Evolutionary conservation across 2,113 vertebrate genomes (phyloP), one percentile per base, ranked within the genome.

Genomic region (Ailurus styani): DNA sequence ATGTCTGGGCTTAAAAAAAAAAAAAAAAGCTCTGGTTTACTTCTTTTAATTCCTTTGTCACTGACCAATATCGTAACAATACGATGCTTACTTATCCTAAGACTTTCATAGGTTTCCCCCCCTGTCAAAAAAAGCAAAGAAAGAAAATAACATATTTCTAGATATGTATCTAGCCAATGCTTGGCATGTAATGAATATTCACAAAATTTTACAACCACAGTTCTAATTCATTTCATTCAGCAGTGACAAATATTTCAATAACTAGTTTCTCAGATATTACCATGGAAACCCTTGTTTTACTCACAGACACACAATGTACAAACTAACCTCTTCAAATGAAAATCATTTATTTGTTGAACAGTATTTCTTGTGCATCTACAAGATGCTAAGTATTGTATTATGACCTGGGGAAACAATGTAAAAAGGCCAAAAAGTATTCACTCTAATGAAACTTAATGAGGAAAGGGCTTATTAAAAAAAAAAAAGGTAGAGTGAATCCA

Each of bases 251-350:
- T 90, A 95, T 79, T 85, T 90, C 20, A 95, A 85, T 72, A 97
- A 86, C 57, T 79, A 94, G 62, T 90, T 97, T 94, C 45, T 64
- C 37, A 96, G 13, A 6, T 83, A 91, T 90, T 92, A 90, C 87
- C 84, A 91, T 84, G 75, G 94, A 96, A 96, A 96, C 54, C 84
- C 6, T 83, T 91, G 23, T 50, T 87, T 93, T 87, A 96, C 31
- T 87, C 73, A 84, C n/a, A 89, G n/a, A 60, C n/a, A 84, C 23
- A 21, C 17, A 47, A n/a, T 27, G 37, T 1, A 40, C 37, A 52
- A 47, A 8, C 20, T 52, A 77, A 90, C 45, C 72, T 90, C 50
- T 94, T 95, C 47, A 27, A 18, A 70, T 84, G 29, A 91, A 96
- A 78, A 62, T 50, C 45, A 89, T 78, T 88, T 83, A 64, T 70